Percentiles rank a stretch among this genome's conserved stretches.
Conservation (phyloP, 2,888 invertebrate genomes). For the Eulithis testata region DNA sequence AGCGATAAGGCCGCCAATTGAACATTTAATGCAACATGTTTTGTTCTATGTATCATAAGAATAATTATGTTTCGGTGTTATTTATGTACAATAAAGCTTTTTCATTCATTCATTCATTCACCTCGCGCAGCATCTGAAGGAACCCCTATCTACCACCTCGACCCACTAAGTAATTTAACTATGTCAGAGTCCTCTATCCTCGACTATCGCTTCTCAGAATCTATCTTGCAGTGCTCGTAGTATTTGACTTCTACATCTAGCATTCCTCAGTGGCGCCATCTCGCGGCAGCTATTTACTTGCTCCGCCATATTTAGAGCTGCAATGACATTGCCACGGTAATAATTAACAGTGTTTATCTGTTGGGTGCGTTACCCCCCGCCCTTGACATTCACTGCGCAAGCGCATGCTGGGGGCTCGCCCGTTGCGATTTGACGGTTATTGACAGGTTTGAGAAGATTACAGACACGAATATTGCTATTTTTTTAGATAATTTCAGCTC, state of each 20-base stretch:
- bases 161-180: too few species aligned
- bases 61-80: too few species aligned
- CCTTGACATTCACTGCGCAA: slow-evolving; percentile 54
- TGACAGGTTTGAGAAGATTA: slow-evolving; percentile 25
- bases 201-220: too few species aligned
- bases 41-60: too few species aligned
- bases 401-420: slow-evolving; percentile 48
- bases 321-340: slow-evolving; percentile 22
- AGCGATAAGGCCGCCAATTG: too few species aligned
- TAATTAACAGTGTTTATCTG: slow-evolving; percentile 29
- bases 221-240: not conserved
- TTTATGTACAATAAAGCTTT: too few species aligned
- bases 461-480: slow-evolving; percentile 12
- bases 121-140: too few species aligned
- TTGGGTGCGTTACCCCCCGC: slow-evolving; percentile 35
- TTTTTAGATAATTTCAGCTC: not conserved
- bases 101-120: too few species aligned
- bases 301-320: slow-evolving; percentile 21
- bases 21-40: too few species aligned
- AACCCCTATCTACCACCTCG: too few species aligned
- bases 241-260: not conserved
- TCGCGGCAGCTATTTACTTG: slow-evolving; percentile 10
- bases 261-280: slow-evolving; percentile 7
- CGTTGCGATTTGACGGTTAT: slow-evolving; percentile 34
- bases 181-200: too few species aligned